Evolutionary conservation across 2,797 vertebrate genomes (phyloP).

Genomic region (Notolepis coatsorum): DNA sequence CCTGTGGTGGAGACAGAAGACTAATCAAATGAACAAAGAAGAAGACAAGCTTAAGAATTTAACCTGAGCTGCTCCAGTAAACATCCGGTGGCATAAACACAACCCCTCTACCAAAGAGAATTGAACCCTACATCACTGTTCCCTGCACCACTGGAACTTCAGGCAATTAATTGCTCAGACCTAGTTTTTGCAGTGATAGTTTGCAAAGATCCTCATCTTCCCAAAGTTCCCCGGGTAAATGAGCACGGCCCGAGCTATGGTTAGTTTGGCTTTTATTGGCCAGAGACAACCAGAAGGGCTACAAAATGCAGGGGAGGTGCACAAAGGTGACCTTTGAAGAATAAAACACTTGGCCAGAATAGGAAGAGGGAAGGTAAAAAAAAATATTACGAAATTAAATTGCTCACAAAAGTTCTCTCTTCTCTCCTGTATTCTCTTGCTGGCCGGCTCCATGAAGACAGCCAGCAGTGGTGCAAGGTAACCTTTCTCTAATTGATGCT

Average conservation of each 20-base stretch:
- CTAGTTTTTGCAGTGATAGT: constrained; percentile 35
- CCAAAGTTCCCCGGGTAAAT: constrained; percentile 13
- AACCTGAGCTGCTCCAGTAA: constrained; percentile 72
- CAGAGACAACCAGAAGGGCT: constrained; percentile 4
- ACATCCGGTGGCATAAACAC: constrained; percentile 76
- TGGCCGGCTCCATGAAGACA: constrained; percentile 50
- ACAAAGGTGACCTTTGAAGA: constrained; percentile 68
- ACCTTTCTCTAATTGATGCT: constrained; percentile 85
- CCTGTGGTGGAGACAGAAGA: constrained; percentile 49
- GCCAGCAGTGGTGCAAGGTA: constrained; percentile 76
- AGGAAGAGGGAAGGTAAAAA: constrained; percentile 39
- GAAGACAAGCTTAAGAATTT: constrained; percentile 64
- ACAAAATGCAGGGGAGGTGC: constrained; percentile 12
- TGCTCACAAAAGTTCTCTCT: constrained; percentile 47
- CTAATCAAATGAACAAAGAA: constrained; percentile 74
- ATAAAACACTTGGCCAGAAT: constrained; percentile 51
- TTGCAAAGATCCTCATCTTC: background rate
- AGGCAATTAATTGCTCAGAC: constrained; percentile 28
- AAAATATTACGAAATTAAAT: constrained; percentile 61
- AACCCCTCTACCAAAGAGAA: constrained; percentile 53
- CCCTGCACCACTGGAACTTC: constrained; percentile 36
- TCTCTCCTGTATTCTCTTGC: constrained; percentile 43
- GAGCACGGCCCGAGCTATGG: constrained; percentile 16
- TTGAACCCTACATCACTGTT: constrained; percentile 37
- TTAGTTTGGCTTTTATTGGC: constrained; percentile 15